Conservation (phyloP, 2,113 vertebrate genomes). For the Speoplatyrhinus poulsoni region DNA sequence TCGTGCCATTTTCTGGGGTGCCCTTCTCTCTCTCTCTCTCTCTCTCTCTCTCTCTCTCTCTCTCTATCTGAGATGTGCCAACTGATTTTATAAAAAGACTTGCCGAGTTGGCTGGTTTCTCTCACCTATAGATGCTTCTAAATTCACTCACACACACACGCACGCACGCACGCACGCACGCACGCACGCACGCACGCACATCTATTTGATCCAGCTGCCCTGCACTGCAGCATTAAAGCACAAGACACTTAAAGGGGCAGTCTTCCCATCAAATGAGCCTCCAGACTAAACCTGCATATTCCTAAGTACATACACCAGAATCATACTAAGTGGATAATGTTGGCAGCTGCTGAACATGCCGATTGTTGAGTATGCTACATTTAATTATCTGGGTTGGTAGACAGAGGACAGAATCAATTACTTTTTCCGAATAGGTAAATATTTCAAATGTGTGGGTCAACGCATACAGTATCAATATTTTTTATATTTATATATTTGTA, state of each 20-base stretch:
- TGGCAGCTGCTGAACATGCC: too few relatives aligned
- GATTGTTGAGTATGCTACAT: too few relatives aligned
- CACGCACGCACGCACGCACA: not conserved
- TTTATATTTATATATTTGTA: too few relatives aligned
- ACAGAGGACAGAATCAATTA: too few relatives aligned
- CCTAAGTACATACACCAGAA: not conserved
- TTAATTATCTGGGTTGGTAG: too few relatives aligned
- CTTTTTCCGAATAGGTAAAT: too few relatives aligned
- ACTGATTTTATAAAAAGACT: not conserved
- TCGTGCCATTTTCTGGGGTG: not conserved
- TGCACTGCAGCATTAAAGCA: slow-evolving; percentile 2
- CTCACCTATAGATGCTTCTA: slow-evolving; percentile 2
- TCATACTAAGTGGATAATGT: too few relatives aligned
- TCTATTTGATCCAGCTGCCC: slow-evolving; percentile 4
- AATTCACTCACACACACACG: not conserved
- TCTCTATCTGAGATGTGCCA: slow-evolving; percentile 1
- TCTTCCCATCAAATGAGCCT: not conserved
- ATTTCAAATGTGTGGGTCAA: too few relatives aligned
- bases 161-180: not conserved
- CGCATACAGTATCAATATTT: too few relatives aligned
- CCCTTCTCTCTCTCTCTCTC: not conserved
- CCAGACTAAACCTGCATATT: not conserved
- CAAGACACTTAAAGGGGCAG: not conserved
- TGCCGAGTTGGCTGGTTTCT: slow-evolving; percentile 2
- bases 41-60: not conserved